Conservation (phyloP, 2,888 invertebrate species). For the Embidobia sp. region DNA sequence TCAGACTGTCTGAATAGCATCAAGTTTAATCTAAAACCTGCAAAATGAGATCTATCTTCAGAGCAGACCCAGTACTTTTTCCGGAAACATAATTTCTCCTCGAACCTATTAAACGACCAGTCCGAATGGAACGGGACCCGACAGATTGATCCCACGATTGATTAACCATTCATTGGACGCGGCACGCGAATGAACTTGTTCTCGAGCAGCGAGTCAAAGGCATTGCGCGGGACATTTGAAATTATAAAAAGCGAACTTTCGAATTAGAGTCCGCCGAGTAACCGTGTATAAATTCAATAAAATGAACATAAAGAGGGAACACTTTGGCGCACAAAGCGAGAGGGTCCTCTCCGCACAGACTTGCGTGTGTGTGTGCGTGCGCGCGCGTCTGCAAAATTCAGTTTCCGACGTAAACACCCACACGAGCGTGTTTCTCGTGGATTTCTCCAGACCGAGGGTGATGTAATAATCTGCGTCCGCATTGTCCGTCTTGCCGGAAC, state of each 20-base stretch:
- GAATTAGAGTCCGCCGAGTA: conserved; percentile 18
- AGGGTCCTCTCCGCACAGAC: too few species aligned
- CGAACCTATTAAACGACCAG: background rate
- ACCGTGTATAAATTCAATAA: conserved; percentile 27
- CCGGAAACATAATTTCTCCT: background rate
- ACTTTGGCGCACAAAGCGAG: conserved; percentile 21
- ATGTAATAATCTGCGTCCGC: conserved; percentile 81
- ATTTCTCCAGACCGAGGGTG: conserved; percentile 66
- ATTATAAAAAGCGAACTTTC: conserved; percentile 12
- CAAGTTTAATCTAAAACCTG: too few species aligned
- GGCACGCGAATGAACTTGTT: background rate
- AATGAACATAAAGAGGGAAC: conserved; percentile 10
- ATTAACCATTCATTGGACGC: background rate
- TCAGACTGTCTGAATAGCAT: too few species aligned
- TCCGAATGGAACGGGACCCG: background rate
- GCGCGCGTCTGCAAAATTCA: conserved; percentile 30
- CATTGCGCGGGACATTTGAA: conserved; percentile 1
- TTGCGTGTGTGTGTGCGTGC: background rate
- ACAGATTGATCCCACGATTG: conserved; percentile 1
- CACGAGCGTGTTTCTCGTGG: conserved; percentile 34
- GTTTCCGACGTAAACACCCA: conserved; percentile 26
- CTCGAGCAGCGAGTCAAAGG: background rate
- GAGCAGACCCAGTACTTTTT: too few species aligned
- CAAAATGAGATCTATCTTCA: too few species aligned
- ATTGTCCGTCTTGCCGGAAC: conserved; percentile 80